Conservation (phyloP, 1,140 invertebrate genomes). For the Pantala flavescens region DNA sequence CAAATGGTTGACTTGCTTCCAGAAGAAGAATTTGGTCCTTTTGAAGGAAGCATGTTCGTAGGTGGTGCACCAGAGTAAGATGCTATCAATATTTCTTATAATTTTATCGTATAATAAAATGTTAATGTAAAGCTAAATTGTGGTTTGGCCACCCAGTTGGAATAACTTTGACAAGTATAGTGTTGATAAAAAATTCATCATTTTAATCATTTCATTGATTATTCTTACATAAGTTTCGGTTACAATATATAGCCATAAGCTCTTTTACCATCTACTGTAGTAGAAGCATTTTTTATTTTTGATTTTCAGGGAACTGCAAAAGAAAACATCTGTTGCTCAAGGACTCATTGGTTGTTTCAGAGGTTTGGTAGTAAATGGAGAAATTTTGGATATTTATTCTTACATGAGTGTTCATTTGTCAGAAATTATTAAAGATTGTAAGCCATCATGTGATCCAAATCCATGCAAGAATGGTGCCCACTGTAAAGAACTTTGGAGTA, state of each 20-base stretch:
- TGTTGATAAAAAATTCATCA: too few species aligned
- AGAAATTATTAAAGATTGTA: slow-evolving; percentile 85
- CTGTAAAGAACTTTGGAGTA: slow-evolving; percentile 87
- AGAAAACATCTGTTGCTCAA: slow-evolving; percentile 65
- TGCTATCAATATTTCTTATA: too few species aligned
- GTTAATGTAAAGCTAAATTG: too few species aligned
- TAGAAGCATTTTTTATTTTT: too few species aligned
- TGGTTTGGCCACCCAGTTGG: too few species aligned
- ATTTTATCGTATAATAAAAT: too few species aligned
- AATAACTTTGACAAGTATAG: too few species aligned
- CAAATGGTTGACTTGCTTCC: slow-evolving; percentile 74
- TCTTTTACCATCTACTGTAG: too few species aligned
- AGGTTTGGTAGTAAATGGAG: slow-evolving; percentile 81
- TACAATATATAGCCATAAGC: too few species aligned
- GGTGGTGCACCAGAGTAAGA: slow-evolving; percentile 76
- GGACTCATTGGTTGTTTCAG: slow-evolving; percentile 88
- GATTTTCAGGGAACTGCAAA: slow-evolving; percentile 52
- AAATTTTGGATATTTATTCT: slow-evolving; percentile 80
- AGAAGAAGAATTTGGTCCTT: slow-evolving; percentile 80
- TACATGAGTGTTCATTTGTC: slow-evolving; percentile 87
- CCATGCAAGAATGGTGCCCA: slow-evolving; percentile 83
- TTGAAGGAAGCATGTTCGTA: slow-evolving; percentile 86
- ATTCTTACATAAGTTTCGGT: too few species aligned
- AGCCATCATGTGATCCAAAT: slow-evolving; percentile 84
- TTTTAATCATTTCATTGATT: too few species aligned